Base-by-base conservation (phyloP, 2,888 invertebrate genomes). In the Lepidochrysops patricia region DNA sequence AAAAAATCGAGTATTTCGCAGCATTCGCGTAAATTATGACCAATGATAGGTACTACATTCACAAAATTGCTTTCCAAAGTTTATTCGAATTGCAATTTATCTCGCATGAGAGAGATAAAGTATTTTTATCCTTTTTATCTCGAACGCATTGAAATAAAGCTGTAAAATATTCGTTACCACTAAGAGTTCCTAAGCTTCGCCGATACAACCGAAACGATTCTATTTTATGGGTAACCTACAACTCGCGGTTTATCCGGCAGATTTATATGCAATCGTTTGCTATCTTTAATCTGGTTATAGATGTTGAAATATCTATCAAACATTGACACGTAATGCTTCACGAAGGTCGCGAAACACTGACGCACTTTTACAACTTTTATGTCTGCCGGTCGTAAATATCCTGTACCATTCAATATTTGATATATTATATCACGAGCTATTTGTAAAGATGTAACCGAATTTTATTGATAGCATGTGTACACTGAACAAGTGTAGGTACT, bases 361-460 rank as follows among this genome's bases (percentile, higher is more conserved):
- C 81, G 81, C 73, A 80, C 70, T 77, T 75, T 76, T 76, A 73
- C 75, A 75, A 75, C 70, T 76, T 83, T 83, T 82, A 83, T 75
- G 74, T 70, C 72, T 72, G 71, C 70, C 70, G 71, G 68, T 79
- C 80, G 82, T 83, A 83, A 82, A 79, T 75, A 67, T 64, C 58
- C 60, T 62, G 64, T 64, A 62, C 62, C 62, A 60, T 66, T 62
- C 19, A 32, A 29, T 29, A 29, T 32, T 52, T 50, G n/a, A 26
- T 50, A 50, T 50, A 49, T 61, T 64, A 59, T 61, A 56, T 48
- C 60, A 57, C 61, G 34, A 52, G 60, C 50, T 13, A 26, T 52
- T 52, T 26, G 52, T 27, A 27, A 52, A 52, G 13, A 43, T 43
- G 12, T 23, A 23, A 43, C 15, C 13, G 13, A 35, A 5, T 35